Evolutionary conservation across 2,797 vertebrate species (phyloP), one percentile per base, ranked within the genome.

Genomic region (Apogon hyalosoma): DNA sequence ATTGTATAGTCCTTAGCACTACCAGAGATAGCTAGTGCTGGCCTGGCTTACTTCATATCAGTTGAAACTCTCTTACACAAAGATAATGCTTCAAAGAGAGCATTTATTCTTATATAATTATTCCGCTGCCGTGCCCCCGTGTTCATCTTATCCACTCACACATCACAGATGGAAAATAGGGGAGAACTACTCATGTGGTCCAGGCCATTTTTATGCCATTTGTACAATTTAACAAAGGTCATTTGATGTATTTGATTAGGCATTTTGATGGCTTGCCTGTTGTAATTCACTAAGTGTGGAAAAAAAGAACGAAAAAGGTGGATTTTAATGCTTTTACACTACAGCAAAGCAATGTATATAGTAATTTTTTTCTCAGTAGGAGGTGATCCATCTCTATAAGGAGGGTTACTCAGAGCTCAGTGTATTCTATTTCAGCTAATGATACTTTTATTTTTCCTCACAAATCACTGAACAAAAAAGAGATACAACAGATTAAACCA

Each of bases 1-100:
- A 93, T 93, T 94, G 89, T 83, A 82, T 68, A 78, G 61, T 66
- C 66, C 83, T 91, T 75, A 47, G 78, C 53, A 13, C 65, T 48
- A 21, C 36, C 53, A 15, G 36, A 72, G 71, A 80, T 39, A 38
- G 56, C 73, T 74, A 36, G 54, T 64, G 58, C 39, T 12, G 1
- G 58, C 55, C 39, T 7, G 67, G 21, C 42, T 83, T 66, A 40
- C 62, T 77, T 69, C 63, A 74, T 72, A 84, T 86, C 85, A 80
- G 74, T 58, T 63, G 53, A 67, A 73, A 73, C 47, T 74, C 64
- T 76, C 87, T 87, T 78, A 45, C 75, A 75, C 53, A 1, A 4
- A 59, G 69, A 84, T 73, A 66, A 82, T 77, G 36, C 78, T 72
- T 71, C 61, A 53, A 69, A 80, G 70, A 52, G 56, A 74, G 63